Base-by-base conservation (phyloP, 2,888 invertebrate genomes). In the Apocheima hispidaria region DNA sequence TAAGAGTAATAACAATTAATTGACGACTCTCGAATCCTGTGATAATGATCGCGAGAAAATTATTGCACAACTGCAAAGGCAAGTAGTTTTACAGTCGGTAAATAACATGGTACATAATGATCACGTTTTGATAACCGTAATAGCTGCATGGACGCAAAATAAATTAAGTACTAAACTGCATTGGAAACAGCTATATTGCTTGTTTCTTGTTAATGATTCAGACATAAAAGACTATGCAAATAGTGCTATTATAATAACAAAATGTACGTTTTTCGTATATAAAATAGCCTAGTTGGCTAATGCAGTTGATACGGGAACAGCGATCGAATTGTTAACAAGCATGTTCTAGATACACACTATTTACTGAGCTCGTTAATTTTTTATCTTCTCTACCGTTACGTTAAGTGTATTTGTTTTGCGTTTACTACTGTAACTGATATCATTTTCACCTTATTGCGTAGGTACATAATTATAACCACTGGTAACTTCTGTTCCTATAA, bases 311-410 rank as follows among this genome's bases (percentile, higher is more conserved):
- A 66, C 72, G 76, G 75, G 76, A 75, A 78, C 77, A 76, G 59
- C 66, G 59, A 60, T 70, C 74, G 62, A 68, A 61, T 68, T 70
- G 71, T 70, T 67, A 69, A 68, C 70, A 68, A 73, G 71, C 76
- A 75, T 78, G 78, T 77, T 77, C 78, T 69, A 78, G 71, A 78
- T 82, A 75, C 75, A 77, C 77, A 63, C 66, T 76, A 75, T 76
- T 77, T 73, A 71, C 70, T 52, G 63, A 68, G 72, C 78, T 81
- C 77, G 78, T 78, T 81, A 81, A 70, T 74, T 80, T 79, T 82
- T 82, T 82, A 73, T 75, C 71, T 70, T 73, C 67, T 71, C 76
- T 81, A 72, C 77, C 66, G 69, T 69, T 68, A 66, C 53, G 57
- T 51, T 77, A 74, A 74, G 71, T 69, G 67, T 73, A 64, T 65